phyloP scores from a whole-genome alignment of 2,113 vertebrate genomes.

The Macrotis lagotis region DNA sequence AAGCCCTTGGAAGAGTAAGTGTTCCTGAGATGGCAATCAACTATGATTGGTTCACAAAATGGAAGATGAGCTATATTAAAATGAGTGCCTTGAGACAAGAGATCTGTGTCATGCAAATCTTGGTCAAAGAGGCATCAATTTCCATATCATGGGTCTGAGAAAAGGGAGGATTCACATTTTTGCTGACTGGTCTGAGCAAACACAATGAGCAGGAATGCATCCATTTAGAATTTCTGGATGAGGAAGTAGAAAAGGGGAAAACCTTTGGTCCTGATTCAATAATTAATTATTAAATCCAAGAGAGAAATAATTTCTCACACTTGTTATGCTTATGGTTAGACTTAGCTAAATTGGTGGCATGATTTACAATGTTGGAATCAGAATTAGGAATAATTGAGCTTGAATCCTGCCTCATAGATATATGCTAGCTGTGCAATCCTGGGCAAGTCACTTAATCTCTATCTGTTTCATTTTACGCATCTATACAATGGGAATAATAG shows the following conservation, averaged over 20 bases:
- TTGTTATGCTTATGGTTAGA: neutral
- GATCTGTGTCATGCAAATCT: neutral
- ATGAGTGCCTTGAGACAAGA: neutral
- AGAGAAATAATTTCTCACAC: neutral
- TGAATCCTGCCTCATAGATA: neutral
- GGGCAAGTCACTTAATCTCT: neutral
- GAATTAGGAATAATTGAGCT: neutral
- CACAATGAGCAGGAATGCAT: neutral
- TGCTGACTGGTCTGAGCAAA: neutral
- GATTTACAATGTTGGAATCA: neutral
- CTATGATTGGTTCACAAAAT: neutral
- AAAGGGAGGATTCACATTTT: neutral
- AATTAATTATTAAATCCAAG: neutral
- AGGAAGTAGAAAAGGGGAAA: neutral
- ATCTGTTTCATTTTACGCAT: neutral
- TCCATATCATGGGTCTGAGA: neutral
- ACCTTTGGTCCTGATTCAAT: neutral
- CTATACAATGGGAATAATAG: neutral
- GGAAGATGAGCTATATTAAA: neutral
- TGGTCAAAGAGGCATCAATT: neutral
- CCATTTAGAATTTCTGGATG: neutral
- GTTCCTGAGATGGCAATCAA: no score
- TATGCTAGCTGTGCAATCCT: neutral
- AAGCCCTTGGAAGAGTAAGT: no score
- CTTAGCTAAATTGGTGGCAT: neutral